Percentiles rank a stretch among this genome's conserved stretches.
phyloP scores from a whole-genome alignment of 2,888 invertebrate genomes.

The Smittia sp. region DNA sequence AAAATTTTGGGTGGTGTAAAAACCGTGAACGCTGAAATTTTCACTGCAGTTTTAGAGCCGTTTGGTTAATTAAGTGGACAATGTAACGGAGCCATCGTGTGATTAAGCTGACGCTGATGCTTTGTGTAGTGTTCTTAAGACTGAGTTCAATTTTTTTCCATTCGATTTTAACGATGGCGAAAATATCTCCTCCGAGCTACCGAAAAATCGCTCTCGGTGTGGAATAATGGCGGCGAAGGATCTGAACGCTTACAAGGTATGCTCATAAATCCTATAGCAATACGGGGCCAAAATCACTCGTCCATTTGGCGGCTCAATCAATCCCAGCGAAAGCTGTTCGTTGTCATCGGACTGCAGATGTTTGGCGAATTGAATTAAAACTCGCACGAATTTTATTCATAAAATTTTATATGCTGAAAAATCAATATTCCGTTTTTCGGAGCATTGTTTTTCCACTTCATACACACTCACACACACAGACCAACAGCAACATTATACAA shows the following conservation, averaged over 20 bases:
- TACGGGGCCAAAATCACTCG: neutral
- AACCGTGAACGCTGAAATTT: conserved; percentile 13
- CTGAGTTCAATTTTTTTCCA: conserved; percentile 28
- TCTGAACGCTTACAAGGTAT: conserved; percentile 36
- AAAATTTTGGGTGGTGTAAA: conserved; percentile 34
- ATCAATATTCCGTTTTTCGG: conserved; percentile 41
- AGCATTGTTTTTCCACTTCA: conserved; percentile 41
- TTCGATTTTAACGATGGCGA: neutral
- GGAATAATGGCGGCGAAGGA: conserved; percentile 40
- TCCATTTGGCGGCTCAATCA: neutral
- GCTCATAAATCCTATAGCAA: neutral
- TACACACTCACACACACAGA: conserved; percentile 34
- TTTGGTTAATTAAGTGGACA: conserved; percentile 20
- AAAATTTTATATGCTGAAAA: conserved; percentile 41
- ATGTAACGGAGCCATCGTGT: conserved; percentile 14
- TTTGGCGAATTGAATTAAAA: neutral
- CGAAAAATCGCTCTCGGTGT: conserved; percentile 24
- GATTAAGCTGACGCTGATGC: neutral
- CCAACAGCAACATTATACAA: conserved; percentile 19
- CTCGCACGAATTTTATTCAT: conserved; percentile 35
- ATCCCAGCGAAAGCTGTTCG: neutral
- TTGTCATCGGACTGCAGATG: neutral
- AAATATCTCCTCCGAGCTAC: conserved; percentile 19
- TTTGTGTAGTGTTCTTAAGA: conserved; percentile 24
- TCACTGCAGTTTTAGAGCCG: conserved; percentile 29